Evolutionary conservation across 2,888 invertebrate genomes (phyloP).

Genomic region (Orthonevra nobilis): DNA sequence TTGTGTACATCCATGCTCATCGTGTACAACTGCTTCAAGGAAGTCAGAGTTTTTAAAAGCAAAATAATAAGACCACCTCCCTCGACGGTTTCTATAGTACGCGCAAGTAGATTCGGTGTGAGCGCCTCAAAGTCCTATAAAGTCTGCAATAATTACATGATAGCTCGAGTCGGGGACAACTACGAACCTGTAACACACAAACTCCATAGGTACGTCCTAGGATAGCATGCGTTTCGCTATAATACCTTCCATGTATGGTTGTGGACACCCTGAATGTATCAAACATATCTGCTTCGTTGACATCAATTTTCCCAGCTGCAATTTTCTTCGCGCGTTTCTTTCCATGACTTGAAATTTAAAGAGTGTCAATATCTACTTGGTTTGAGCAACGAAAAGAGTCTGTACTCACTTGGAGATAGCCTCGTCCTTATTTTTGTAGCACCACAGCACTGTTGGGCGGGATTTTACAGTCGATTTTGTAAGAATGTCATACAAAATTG

Average conservation of each 20-base stretch:
- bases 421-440: constrained; percentile 96
- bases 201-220: constrained; percentile 98
- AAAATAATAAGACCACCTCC: constrained; percentile 97
- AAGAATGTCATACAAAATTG: constrained; percentile 98
- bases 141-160: not conserved
- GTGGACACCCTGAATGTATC: constrained; percentile 97
- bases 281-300: constrained; percentile 97
- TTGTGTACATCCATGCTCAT: constrained; percentile 99
- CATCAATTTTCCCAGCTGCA: constrained; percentile 91
- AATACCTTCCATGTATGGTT: constrained; percentile 97
- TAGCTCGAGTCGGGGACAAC: constrained; percentile 76
- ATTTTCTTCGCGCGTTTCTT: constrained; percentile 97
- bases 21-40: constrained; percentile 95
- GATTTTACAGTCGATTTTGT: constrained; percentile 96
- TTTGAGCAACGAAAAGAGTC: not conserved
- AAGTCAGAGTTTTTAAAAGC: constrained; percentile 90
- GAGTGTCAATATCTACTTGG: not conserved
- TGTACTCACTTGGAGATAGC: constrained; percentile 88
- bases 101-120: constrained; percentile 96
- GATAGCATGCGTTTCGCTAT: constrained; percentile 98
- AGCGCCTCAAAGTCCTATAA: constrained; percentile 95
- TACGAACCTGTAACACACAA: constrained; percentile 88
- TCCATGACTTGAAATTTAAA: constrained; percentile 84
- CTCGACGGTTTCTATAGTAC: constrained; percentile 98
- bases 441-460: constrained; percentile 97